phyloP scores from a whole-genome alignment of 2,888 invertebrate genomes.

The Gastrophysa polygoni region DNA sequence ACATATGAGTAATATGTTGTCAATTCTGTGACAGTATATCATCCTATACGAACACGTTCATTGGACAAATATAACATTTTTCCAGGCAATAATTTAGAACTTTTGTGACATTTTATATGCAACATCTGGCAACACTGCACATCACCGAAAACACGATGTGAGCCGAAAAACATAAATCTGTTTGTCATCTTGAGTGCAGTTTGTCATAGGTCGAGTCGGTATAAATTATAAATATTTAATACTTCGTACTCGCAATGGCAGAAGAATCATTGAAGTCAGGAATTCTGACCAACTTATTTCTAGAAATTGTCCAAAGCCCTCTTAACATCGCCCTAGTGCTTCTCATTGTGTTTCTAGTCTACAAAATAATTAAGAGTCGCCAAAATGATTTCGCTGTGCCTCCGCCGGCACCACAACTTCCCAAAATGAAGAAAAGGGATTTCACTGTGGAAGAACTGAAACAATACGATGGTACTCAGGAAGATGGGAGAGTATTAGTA shows the following conservation, averaged over 20 bases:
- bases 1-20: too few relatives aligned
- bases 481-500: constrained; percentile 87
- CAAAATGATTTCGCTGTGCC: constrained; percentile 52
- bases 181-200: too few relatives aligned
- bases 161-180: too few relatives aligned
- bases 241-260: constrained; percentile 47
- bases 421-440: constrained; percentile 85
- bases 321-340: constrained; percentile 72
- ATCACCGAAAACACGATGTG: too few relatives aligned
- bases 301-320: constrained; percentile 73
- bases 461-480: constrained; percentile 83
- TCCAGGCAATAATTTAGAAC: too few relatives aligned
- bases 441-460: constrained; percentile 88
- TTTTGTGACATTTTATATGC: too few relatives aligned
- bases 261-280: constrained; percentile 49
- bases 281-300: constrained; percentile 58
- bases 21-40: too few relatives aligned
- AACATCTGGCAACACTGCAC: too few relatives aligned
- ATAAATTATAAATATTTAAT: background rate
- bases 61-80: too few relatives aligned
- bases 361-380: constrained; percentile 72
- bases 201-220: too few relatives aligned
- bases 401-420: constrained; percentile 67
- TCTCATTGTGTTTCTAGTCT: constrained; percentile 73
- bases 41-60: too few relatives aligned